phyloP scores from a whole-genome alignment of 2,888 invertebrate genomes.

The Mimachlamys varia region DNA sequence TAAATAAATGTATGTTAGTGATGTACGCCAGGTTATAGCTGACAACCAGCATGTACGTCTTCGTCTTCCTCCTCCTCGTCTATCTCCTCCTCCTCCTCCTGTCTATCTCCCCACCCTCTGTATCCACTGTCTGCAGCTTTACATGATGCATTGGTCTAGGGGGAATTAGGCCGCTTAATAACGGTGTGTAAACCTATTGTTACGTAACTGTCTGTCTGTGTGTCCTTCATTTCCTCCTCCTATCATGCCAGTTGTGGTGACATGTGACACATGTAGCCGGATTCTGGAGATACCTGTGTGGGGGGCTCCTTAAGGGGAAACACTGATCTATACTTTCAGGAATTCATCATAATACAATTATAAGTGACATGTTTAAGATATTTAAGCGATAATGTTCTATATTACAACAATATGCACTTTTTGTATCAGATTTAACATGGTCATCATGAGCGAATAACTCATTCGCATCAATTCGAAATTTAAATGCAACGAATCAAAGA shows the following conservation, averaged over 20 bases:
- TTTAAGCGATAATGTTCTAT: too few relatives aligned
- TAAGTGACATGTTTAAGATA: too few relatives aligned
- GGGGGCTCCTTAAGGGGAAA: neutral
- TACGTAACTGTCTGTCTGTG: conserved; percentile 23
- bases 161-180: neutral
- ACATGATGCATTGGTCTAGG: neutral
- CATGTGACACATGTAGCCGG: conserved; percentile 21
- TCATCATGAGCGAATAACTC: too few relatives aligned
- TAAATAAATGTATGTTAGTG: neutral
- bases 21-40: neutral
- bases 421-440: too few relatives aligned
- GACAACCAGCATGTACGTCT: neutral
- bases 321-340: too few relatives aligned
- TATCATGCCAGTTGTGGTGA: conserved; percentile 3
- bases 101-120: too few relatives aligned
- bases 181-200: neutral
- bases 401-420: too few relatives aligned
- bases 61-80: neutral
- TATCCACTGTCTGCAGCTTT: neutral
- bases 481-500: too few relatives aligned
- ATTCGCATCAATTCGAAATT: too few relatives aligned
- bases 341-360: too few relatives aligned
- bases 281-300: conserved; percentile 8
- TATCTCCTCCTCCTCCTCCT: too few relatives aligned
- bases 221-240: conserved; percentile 24